Conservation (phyloP, 2,797 vertebrate genomes). For the Darevskia mixta region DNA sequence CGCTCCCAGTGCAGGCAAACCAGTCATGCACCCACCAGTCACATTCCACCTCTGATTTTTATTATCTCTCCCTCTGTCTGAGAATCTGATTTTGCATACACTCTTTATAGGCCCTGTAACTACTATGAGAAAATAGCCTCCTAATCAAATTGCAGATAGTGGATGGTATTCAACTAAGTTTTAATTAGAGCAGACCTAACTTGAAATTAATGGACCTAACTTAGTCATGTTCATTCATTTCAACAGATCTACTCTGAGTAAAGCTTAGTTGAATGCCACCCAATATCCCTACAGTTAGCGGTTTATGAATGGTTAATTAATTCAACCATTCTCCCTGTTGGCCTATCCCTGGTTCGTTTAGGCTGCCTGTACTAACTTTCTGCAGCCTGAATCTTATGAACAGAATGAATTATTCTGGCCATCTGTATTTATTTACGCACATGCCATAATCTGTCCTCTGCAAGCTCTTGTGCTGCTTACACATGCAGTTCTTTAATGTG, state of each 20-base stretch:
- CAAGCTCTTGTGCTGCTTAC: conserved; percentile 60
- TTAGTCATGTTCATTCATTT: no score
- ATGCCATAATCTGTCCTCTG: conserved; percentile 49
- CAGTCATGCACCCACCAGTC: accelerated
- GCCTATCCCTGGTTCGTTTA: background rate
- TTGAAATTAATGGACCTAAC: no score
- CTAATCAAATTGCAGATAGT: background rate
- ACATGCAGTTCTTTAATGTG: conserved; percentile 70
- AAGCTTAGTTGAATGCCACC: no score
- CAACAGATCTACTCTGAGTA: no score
- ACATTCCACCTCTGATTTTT: no score
- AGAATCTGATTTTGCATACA: background rate
- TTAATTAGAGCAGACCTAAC: no score
- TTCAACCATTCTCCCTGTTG: background rate
- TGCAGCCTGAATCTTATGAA: conserved; percentile 35
- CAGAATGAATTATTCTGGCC: conserved; percentile 40
- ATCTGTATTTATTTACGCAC: conserved; percentile 69
- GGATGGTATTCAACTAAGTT: no score
- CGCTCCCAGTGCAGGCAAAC: no score
- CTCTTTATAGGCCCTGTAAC: accelerated
- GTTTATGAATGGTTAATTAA: conserved; percentile 12
- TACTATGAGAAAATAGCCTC: conserved; percentile 10
- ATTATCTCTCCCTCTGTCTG: background rate
- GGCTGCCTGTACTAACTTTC: background rate
- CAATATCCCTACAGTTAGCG: background rate